Percentiles rank a stretch among this genome's conserved stretches.
Conservation (phyloP, 2,888 invertebrate genomes). For the Phymatocera aterrima region DNA sequence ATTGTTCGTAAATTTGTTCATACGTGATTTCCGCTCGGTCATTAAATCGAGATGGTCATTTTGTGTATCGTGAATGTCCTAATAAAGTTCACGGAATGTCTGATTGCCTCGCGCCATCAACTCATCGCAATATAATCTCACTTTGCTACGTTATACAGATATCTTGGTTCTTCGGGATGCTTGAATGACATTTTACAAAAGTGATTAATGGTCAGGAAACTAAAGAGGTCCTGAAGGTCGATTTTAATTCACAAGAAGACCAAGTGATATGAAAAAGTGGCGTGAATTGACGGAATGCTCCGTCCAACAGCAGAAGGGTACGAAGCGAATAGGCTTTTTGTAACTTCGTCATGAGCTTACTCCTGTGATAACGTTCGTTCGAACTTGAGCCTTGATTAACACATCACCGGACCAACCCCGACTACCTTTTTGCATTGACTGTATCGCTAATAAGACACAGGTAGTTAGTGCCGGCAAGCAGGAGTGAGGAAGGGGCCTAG, state of each 20-base stretch:
- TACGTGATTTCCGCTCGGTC: too few relatives aligned
- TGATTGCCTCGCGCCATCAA: not conserved
- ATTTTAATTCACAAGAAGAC: not conserved
- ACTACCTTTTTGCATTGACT: conserved; percentile 71
- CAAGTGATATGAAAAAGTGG: not conserved
- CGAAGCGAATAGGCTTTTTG: not conserved
- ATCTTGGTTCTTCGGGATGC: not conserved
- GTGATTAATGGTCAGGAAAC: too few relatives aligned
- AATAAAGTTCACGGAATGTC: not conserved
- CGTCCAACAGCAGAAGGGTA: not conserved
- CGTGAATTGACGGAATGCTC: not conserved
- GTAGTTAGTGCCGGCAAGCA: conserved; percentile 68
- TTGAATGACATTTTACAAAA: not conserved
- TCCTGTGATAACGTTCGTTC: not conserved
- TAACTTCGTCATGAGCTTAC: not conserved
- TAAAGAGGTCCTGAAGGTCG: not conserved
- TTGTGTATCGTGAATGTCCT: not conserved
- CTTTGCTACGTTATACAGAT: not conserved
- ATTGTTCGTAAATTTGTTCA: too few relatives aligned
- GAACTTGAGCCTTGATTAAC: conserved; percentile 63
- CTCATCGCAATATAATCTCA: not conserved
- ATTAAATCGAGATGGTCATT: too few relatives aligned
- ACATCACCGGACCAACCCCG: conserved; percentile 60
- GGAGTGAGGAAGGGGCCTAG: conserved; percentile 42
- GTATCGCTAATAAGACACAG: conserved; percentile 74